These are phyloP conservation scores for Tiliacea citrago DNA, from an alignment of 2,888 invertebrate species.

Conservation along the genomic window DNA sequence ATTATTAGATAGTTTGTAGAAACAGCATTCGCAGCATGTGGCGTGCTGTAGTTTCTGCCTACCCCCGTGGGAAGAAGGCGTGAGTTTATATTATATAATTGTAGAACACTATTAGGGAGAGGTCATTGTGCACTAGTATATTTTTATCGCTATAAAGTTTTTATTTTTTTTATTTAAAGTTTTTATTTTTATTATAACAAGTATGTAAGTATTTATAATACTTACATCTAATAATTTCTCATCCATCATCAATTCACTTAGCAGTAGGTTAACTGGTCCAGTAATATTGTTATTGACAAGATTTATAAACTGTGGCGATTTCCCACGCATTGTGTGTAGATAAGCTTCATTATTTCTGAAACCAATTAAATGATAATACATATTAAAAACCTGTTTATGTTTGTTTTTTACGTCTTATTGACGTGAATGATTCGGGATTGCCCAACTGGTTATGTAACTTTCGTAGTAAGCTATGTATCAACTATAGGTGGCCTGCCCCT, in stretches of 20 bases:
- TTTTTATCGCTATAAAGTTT: background rate
- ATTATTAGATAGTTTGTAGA: background rate
- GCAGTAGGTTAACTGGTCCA: slow-evolving; percentile 70
- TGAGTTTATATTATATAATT: no score
- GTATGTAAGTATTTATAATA: slow-evolving; percentile 29
- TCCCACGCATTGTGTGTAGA: slow-evolving; percentile 68
- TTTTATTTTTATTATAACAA: background rate
- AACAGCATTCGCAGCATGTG: no score
- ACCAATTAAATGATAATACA: slow-evolving; percentile 48
- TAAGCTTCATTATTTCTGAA: slow-evolving; percentile 75
- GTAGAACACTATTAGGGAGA: background rate
- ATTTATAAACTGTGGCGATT: slow-evolving; percentile 70
- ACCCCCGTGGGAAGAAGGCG: no score
- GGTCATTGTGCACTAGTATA: background rate
- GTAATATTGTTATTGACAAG: slow-evolving; percentile 71
- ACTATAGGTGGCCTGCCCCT: background rate
- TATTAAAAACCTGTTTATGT: slow-evolving; percentile 13
- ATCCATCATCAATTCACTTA: slow-evolving; percentile 76
- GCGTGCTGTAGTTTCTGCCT: no score
- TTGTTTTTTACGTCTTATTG: background rate
- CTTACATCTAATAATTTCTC: slow-evolving; percentile 78
- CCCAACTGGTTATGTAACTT: slow-evolving; percentile 1
- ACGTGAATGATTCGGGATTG: background rate
- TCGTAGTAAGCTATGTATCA: no score
- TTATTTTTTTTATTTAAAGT: no score